Evolutionary conservation across 30 jellyfish, hydroid and myxozoan species (phyloP).

Genomic region (Turritopsis dohrnii): DNA sequence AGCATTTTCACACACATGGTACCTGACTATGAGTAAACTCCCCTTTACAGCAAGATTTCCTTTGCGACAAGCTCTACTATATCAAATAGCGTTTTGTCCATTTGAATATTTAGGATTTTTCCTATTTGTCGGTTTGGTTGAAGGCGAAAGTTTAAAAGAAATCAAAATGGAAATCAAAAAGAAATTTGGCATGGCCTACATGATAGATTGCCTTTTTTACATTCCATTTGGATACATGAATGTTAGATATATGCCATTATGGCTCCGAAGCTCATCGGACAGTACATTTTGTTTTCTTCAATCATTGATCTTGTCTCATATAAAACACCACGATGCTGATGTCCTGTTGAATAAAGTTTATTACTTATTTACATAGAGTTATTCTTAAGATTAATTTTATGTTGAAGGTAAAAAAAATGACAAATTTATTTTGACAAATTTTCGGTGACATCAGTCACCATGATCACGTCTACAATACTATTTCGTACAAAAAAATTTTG

Average conservation of each 20-base stretch:
- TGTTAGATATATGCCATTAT: not conserved
- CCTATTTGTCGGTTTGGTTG: not conserved
- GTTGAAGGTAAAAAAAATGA: no score
- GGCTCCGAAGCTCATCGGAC: not conserved
- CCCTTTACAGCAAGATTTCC: not conserved
- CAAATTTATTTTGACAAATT: no score
- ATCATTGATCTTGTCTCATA: not conserved
- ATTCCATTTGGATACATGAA: not conserved
- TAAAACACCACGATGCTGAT: not conserved
- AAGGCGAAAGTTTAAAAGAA: not conserved
- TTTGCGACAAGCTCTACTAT: not conserved
- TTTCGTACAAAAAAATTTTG: no score
- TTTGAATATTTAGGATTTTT: not conserved
- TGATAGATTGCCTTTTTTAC: not conserved
- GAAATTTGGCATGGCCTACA: not conserved
- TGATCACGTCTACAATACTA: no score
- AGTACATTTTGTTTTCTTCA: not conserved
- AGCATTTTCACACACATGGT: not conserved
- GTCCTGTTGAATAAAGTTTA: not conserved
- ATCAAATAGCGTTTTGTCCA: not conserved
- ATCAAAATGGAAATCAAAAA: not conserved
- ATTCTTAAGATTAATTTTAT: no score
- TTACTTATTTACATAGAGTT: no score
- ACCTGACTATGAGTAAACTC: not conserved
- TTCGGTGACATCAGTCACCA: no score